Base-by-base conservation (phyloP, 2,888 invertebrate species). In the Ethmia dodecea region DNA sequence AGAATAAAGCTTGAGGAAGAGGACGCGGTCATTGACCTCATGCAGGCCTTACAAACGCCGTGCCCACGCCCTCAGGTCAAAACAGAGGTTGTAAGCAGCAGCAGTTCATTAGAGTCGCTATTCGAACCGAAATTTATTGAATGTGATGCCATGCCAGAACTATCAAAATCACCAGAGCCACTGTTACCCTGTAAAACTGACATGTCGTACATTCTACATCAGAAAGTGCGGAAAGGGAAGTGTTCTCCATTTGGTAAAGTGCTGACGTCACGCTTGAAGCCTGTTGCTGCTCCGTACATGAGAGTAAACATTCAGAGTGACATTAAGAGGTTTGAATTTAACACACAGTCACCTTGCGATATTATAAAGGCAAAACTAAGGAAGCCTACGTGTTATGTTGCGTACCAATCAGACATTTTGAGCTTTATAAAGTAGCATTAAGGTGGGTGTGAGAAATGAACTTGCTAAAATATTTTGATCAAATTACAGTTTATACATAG, bases 201-300 rank as follows among this genome's bases (percentile, higher is more conserved):
- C 30, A 66, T 80, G 67, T 68, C 73, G 2, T 70, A 71, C 43
- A 71, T 80, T 24, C 47, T 81, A 8, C 50, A 47, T 1, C 43
- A 59, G 15, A 72, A 70, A 43, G 39, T 77, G 1, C 51, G 34
- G 3, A 55, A 37, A 32, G 67, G 55, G 0, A 74, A 66, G 38
- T 69, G 75, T 42, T 81, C 81, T 11, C 32, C 62, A 0, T 81
- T 80, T 52, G 81, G 80, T 0, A 79, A 67, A 52, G 76, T 81
- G 1, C 38, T 81, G 3, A 51, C 60, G 9, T 56, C 78, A 6
- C 55, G 71, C 5, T 32, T 72, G 12, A 52, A 43, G 27, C 71
- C 71, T 0, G 65, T 72, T 3, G 67, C 79, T 2, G 71, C 66
- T 4, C 76, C 76, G 0, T 81, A 81, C 37, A 42, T 78, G 1